Percentiles rank a stretch among this genome's conserved stretches.
Evolutionary conservation across 2,888 invertebrate species (phyloP).

Genomic region (Lissonota sp.): DNA sequence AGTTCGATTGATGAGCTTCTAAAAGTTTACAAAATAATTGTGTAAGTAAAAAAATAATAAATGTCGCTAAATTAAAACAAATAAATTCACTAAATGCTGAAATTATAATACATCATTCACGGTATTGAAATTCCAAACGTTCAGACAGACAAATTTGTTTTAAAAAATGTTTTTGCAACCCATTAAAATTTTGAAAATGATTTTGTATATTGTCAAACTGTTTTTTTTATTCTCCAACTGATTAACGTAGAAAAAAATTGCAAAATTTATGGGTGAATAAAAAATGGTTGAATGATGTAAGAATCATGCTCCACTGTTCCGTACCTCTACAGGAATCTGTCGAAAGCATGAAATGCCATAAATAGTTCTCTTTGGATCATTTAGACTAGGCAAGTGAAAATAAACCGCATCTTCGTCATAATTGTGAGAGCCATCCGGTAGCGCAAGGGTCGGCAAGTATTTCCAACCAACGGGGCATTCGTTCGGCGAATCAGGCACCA

Average conservation of each 20-base stretch:
- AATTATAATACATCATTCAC: too few relatives aligned
- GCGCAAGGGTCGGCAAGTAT: slow-evolving; percentile 96
- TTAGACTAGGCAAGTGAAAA: slow-evolving; percentile 96
- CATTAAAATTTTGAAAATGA: too few relatives aligned
- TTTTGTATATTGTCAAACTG: too few relatives aligned
- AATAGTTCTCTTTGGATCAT: slow-evolving; percentile 93
- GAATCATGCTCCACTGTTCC: too few relatives aligned
- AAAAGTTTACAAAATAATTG: slow-evolving; percentile 59
- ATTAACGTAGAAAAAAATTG: too few relatives aligned
- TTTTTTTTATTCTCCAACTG: too few relatives aligned
- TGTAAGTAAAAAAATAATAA: too few relatives aligned
- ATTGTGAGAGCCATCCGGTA: slow-evolving; percentile 99
- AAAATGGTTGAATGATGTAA: not conserved
- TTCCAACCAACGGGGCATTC: slow-evolving; percentile 97
- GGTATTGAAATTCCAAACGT: too few relatives aligned
- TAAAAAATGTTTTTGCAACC: too few relatives aligned
- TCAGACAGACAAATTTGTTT: too few relatives aligned
- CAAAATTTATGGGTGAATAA: not conserved
- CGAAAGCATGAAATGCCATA: slow-evolving; percentile 99
- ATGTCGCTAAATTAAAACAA: too few relatives aligned
- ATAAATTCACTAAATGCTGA: too few relatives aligned
- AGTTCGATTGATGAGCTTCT: slow-evolving; percentile 96
- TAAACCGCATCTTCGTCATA: slow-evolving; percentile 97
- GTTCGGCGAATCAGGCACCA: slow-evolving; percentile 90
- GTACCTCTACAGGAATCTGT: slow-evolving; percentile 97